phyloP scores from a whole-genome alignment of 2,113 vertebrate species.

The Vicugna pacos region DNA sequence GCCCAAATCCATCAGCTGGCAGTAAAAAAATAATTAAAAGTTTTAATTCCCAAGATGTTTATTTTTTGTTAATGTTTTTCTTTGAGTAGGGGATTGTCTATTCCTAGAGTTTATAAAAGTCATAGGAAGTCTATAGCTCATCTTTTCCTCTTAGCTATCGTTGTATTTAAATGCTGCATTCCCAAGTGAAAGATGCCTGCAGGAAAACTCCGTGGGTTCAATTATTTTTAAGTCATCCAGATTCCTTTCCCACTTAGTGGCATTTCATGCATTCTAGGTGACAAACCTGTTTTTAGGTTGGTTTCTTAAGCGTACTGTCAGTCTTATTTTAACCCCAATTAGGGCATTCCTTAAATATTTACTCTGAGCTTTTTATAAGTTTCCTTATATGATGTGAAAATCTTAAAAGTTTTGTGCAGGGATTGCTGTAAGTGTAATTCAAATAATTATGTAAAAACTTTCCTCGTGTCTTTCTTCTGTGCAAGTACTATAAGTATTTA shows the following conservation, averaged over 20 bases:
- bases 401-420: constrained; percentile 7
- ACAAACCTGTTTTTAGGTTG: constrained; percentile 40
- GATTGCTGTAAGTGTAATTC: background rate
- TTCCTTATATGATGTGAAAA: constrained; percentile 53
- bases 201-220: background rate
- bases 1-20: background rate
- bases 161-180: constrained; percentile 10
- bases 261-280: background rate
- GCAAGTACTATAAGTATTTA: background rate
- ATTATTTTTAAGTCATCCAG: constrained; percentile 18
- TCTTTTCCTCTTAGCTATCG: constrained; percentile 7
- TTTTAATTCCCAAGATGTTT: background rate
- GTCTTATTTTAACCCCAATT: constrained; percentile 24
- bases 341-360: constrained; percentile 45
- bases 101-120: constrained; percentile 38
- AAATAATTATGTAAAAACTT: constrained; percentile 34
- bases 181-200: background rate
- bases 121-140: constrained; percentile 14
- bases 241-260: constrained; percentile 8
- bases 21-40: background rate
- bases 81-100: background rate
- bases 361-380: constrained; percentile 35
- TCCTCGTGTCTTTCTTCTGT: background rate
- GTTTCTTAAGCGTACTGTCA: constrained; percentile 7
- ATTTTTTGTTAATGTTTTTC: constrained; percentile 36